Base-by-base conservation (phyloP, 2,113 vertebrate genomes). In the Connochaetes taurinus region DNA sequence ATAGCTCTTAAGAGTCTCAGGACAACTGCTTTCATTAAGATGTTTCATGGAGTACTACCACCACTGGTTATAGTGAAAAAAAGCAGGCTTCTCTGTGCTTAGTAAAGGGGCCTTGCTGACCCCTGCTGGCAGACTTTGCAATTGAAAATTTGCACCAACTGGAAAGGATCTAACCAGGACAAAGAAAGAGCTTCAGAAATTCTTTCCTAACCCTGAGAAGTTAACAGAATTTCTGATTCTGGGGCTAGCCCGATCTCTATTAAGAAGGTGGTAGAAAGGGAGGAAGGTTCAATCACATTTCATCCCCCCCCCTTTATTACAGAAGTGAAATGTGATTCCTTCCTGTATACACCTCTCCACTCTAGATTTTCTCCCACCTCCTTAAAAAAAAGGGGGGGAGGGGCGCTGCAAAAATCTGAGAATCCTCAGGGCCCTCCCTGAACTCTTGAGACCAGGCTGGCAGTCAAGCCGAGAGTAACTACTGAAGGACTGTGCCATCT, bases 391-490 rank as follows among this genome's bases (percentile, higher is more conserved):
- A 50, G 1, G 1, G 50, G 13, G 50, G 50, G 3, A 13, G 0
- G n/a, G 67, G 19, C 19, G 40, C 43, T 6, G 89, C 94, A 97
- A 98, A 98, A 84, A 97, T 94, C 95, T 94, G 92, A 87, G 29
- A 93, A 95, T 33, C 95, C 96, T 98, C 55, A 91, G 91, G 95
- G 93, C 95, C 96, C 97, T 98, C 98, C 98, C 98, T 98, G 97
- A 97, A 57, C 87, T 90, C 91, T 98, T 90, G 97, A 98, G 98
- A 96, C 97, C 98, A 87, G 87, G 96, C 57, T 97, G 96, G 97
- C 92, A 97, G 98, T 96, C 29, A 98, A 96, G 98, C 97, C 40
- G 94, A 97, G 97, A 94, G 96, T 98, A 98, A 96, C 96, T 98
- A 98, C 93, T 95, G 98, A 98, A 97, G 85, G 97, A 97, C 96